These are phyloP conservation scores for Grapholita molesta DNA, from an alignment of 1,140 invertebrate species.

Conservation along the genomic window DNA sequence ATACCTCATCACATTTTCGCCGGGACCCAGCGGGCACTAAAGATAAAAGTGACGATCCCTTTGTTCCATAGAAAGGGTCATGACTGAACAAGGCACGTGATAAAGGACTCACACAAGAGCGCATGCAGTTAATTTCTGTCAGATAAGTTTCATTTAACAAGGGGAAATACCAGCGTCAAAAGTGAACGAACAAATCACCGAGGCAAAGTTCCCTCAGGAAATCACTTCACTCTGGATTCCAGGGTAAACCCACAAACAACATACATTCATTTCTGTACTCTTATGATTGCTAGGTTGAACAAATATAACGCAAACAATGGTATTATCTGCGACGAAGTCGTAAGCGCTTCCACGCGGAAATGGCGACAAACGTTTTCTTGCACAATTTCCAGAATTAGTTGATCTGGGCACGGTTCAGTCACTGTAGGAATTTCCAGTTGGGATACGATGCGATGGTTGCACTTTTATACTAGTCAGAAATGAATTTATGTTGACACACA, in stretches of 20 bases:
- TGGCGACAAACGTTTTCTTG: neutral
- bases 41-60: constrained; percentile 7
- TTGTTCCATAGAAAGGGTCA: constrained; percentile 10
- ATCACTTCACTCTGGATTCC: constrained; percentile 2
- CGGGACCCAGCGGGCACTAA: neutral
- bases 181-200: constrained; percentile 5
- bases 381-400: neutral
- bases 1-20: constrained; percentile 10
- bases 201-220: constrained; percentile 8
- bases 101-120: neutral
- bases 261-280: neutral
- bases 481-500: no score
- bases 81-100: neutral
- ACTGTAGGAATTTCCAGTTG: no score
- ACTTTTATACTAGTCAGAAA: no score
- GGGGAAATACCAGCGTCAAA: neutral
- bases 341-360: neutral
- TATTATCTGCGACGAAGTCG: constrained; percentile 5
- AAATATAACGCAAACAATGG: constrained; percentile 5
- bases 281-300: constrained; percentile 10
- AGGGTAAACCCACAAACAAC: neutral
- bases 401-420: no score
- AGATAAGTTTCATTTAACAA: constrained; percentile 8
- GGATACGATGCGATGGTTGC: no score
- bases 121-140: neutral